Evolutionary conservation across 2,113 vertebrate species (phyloP).

Genomic region (Ageneiosus marmoratus): DNA sequence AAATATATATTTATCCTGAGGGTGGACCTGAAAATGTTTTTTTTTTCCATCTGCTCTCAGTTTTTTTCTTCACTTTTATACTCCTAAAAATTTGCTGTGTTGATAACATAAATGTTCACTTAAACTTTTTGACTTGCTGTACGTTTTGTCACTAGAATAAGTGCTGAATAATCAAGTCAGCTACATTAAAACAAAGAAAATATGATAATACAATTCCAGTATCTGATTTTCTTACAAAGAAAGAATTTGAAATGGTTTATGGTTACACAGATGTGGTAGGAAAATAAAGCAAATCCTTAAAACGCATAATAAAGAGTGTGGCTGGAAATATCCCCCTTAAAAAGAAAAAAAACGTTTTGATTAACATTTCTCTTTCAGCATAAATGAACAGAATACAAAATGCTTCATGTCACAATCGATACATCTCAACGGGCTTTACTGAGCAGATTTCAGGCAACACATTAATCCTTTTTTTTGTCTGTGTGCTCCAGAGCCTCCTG

Average conservation of each 20-base stretch:
- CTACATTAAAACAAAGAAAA: not conserved
- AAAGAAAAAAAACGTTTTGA: slow-evolving; percentile 28
- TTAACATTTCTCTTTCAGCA: slow-evolving; percentile 46
- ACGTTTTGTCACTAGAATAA: not conserved
- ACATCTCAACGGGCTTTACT: slow-evolving; percentile 10
- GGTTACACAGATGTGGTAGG: not conserved
- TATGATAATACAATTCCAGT: not conserved
- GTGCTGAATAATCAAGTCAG: not conserved
- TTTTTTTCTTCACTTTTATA: not conserved
- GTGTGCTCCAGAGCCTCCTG: slow-evolving; percentile 23
- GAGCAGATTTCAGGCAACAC: slow-evolving; percentile 45
- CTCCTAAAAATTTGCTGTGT: not conserved
- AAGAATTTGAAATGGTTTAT: not conserved
- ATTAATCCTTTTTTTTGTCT: slow-evolving; percentile 42
- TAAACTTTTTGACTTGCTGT: not conserved
- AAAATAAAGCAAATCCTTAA: not conserved
- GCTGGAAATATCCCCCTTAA: slow-evolving; percentile 3
- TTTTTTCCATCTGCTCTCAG: not conserved
- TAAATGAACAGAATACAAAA: slow-evolving; percentile 61
- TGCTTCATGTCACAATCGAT: slow-evolving; percentile 57
- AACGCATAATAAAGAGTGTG: not conserved
- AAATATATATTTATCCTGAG: slow-evolving; percentile 60
- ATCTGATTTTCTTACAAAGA: not conserved
- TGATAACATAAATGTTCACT: not conserved
- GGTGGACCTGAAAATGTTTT: slow-evolving; percentile 53